Evolutionary conservation across 2,888 invertebrate species (phyloP).

Genomic region (Melanophora roralis): DNA sequence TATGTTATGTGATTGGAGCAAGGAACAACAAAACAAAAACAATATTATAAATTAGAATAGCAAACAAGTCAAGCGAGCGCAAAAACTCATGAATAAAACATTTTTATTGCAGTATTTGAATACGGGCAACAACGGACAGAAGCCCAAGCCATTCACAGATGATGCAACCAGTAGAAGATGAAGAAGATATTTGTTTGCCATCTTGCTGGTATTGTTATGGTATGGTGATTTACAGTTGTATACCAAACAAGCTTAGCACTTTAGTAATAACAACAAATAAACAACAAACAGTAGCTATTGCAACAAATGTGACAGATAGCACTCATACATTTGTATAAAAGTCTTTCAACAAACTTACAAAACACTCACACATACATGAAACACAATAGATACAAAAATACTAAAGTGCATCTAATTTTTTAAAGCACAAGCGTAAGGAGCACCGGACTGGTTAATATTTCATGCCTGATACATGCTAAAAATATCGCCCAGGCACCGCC

Average conservation of each 20-base stretch:
- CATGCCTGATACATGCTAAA: too few species aligned
- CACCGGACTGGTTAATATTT: too few species aligned
- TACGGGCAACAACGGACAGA: slow-evolving; percentile 28
- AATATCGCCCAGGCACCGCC: too few species aligned
- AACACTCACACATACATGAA: neutral
- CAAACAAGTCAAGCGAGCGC: slow-evolving; percentile 54
- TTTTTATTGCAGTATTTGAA: slow-evolving; percentile 57
- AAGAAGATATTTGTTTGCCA: slow-evolving; percentile 1
- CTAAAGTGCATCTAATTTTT: too few species aligned
- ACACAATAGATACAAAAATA: too few species aligned
- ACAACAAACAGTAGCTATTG: slow-evolving; percentile 32
- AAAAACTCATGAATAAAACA: slow-evolving; percentile 59
- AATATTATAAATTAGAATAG: slow-evolving; percentile 56
- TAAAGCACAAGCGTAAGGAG: neutral
- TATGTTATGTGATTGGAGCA: slow-evolving; percentile 37
- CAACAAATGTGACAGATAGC: slow-evolving; percentile 1
- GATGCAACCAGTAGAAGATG: slow-evolving; percentile 1
- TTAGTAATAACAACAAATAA: slow-evolving; percentile 19
- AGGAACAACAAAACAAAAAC: slow-evolving; percentile 20
- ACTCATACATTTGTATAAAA: neutral
- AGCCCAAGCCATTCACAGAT: slow-evolving; percentile 4
- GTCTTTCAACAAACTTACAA: neutral
- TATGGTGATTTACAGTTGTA: slow-evolving; percentile 56
- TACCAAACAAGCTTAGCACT: slow-evolving; percentile 10
- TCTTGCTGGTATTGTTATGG: neutral